Evolutionary conservation across 2,888 invertebrate genomes (phyloP).

Genomic region (Steinernema carpocapsae): DNA sequence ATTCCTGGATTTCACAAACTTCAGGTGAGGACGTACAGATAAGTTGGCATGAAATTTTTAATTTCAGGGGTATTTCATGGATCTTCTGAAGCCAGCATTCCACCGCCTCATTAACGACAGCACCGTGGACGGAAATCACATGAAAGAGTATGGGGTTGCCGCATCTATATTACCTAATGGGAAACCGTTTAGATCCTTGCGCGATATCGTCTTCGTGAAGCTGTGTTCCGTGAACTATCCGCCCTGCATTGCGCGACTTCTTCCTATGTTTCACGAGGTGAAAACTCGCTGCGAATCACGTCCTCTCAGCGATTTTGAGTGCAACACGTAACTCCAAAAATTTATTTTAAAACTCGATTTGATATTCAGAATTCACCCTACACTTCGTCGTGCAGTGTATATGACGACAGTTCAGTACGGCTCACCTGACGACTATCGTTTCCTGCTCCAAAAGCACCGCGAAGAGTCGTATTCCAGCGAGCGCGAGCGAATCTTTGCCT

Average conservation of each 20-base stretch:
- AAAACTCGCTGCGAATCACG: conserved; percentile 6
- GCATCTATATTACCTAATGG: not conserved
- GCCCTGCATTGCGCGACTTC: conserved; percentile 8
- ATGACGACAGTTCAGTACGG: conserved; percentile 27
- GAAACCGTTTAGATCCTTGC: not conserved
- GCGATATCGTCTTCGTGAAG: conserved; percentile 31
- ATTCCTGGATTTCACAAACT: conserved; percentile 28
- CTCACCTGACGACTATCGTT: conserved; percentile 19
- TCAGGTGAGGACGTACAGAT: not conserved
- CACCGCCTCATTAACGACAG: conserved; percentile 27
- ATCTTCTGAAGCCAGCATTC: conserved; percentile 24
- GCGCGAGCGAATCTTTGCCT: conserved; percentile 13
- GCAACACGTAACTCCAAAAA: conserved; percentile 2
- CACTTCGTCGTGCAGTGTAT: conserved; percentile 14
- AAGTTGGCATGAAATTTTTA: not conserved
- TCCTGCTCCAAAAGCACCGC: conserved; percentile 27
- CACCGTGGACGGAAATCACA: conserved; percentile 29
- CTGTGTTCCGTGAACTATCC: conserved; percentile 29
- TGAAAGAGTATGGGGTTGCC: conserved; percentile 16
- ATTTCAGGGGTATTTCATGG: conserved; percentile 22
- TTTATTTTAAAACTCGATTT: no score
- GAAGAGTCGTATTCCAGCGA: conserved; percentile 28
- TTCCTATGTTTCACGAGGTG: conserved; percentile 20
- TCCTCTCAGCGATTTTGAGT: conserved; percentile 22
- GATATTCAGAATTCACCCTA: conserved; percentile 10